Base-by-base conservation (phyloP, 2,797 vertebrate genomes). In the Periophthalmus magnuspinnatus region DNA sequence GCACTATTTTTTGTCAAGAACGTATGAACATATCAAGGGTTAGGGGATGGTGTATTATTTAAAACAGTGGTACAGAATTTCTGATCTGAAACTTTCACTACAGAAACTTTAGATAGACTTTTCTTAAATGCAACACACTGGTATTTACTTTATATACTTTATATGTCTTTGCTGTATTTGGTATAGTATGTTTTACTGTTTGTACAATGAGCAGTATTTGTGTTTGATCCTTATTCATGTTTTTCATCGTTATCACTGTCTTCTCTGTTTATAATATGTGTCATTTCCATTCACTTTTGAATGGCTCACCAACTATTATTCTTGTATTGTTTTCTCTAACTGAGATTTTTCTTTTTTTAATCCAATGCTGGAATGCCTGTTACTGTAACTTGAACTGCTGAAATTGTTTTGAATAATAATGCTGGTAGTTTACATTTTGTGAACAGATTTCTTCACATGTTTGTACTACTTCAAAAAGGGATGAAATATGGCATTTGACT, bases 331-430 rank as follows among this genome's bases (percentile, higher is more conserved):
- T 67, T 73, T 73, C 82, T 72, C 8, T 83, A 68, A 34, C 68
- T 32, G 28, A 48, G 3, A 17, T 14, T 3, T 33, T 17, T 28
- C 28, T 28, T 19, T n/a, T 33, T 50, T 10, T 19, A 50, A 65
- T 65, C 22, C 24, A 76, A 82, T 88, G 80, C 87, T 92, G 91
- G 90, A 93, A 80, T 78, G 73, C 86, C 87, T 93, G 93, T 93
- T 93, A 90, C 91, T 52, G 10, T n/a, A 65, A 83, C 75, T 85
- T 83, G 64, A 89, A 86, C 10, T 74, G 78, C 82, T 86, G 76
- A 71, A 79, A 78, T 68, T 48, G 5, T 67, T 38, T 58, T 3
- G 61, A 67, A 28, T 17, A 34, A 68, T 68, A 48, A 47, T 36
- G 57, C 47, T 72, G 34, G 60, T 68, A 58, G 70, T 77, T 5